Evolutionary conservation across 1,140 invertebrate species (phyloP).

Genomic region (Piezodorus guildinii): DNA sequence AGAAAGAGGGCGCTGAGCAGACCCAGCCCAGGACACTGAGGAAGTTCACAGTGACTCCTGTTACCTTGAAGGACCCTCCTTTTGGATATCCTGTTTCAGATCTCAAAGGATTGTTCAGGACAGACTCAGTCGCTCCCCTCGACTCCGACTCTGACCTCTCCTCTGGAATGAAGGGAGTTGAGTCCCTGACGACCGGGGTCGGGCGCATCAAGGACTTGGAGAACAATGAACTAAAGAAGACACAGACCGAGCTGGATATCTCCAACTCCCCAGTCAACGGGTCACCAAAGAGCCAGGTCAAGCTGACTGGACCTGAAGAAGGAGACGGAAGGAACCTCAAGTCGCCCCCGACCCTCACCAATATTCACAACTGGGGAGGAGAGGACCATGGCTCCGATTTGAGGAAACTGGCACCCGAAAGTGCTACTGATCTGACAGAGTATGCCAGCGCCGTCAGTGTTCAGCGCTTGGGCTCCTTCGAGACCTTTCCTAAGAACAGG

Average conservation of each 20-base stretch:
- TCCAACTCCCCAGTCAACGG: not conserved
- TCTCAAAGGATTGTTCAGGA: not conserved
- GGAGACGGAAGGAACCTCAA: not conserved
- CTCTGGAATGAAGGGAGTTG: not conserved
- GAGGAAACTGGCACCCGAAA: not conserved
- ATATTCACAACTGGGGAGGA: too few relatives aligned
- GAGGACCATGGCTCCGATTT: too few relatives aligned
- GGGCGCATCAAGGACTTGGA: not conserved
- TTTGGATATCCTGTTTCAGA: conserved; percentile 9
- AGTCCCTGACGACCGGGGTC: not conserved
- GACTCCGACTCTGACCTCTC: not conserved
- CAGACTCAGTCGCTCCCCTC: not conserved
- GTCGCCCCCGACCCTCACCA: too few relatives aligned
- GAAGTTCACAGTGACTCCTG: not conserved
- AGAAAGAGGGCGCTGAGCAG: not conserved
- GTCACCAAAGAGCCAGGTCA: not conserved
- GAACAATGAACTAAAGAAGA: not conserved
- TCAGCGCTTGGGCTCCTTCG: not conserved
- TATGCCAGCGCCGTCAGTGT: not conserved
- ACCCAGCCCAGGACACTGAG: not conserved
- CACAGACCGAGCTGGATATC: not conserved
- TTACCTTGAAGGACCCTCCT: not conserved
- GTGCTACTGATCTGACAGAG: not conserved
- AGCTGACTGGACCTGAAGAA: not conserved
- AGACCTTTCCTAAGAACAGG: conserved; percentile 9